These are phyloP conservation scores for Margaritifera margaritifera DNA, from an alignment of 2,888 invertebrate genomes.

Conservation along the genomic window DNA sequence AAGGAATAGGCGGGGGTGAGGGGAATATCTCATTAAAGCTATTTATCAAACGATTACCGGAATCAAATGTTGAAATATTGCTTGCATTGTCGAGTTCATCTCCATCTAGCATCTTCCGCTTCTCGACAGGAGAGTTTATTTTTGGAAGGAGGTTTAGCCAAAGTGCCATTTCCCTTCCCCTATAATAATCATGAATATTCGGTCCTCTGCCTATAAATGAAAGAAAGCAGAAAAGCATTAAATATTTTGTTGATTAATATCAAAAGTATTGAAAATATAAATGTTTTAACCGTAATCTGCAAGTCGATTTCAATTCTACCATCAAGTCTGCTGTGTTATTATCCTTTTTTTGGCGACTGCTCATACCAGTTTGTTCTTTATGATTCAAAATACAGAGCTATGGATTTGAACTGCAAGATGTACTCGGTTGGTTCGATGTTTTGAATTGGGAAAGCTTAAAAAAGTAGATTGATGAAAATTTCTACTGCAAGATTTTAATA, in stretches of 20 bases:
- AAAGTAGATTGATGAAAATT: too few relatives aligned
- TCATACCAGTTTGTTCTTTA: too few relatives aligned
- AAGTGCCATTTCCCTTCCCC: conserved; percentile 94
- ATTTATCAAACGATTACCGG: conserved; percentile 80
- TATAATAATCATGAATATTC: conserved; percentile 92
- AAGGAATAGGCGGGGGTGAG: conserved; percentile 64
- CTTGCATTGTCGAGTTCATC: conserved; percentile 88
- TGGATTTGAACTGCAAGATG: too few relatives aligned
- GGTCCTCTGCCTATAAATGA: conserved; percentile 86
- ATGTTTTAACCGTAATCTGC: too few relatives aligned
- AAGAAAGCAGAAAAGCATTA: conserved; percentile 12
- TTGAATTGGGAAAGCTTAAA: too few relatives aligned
- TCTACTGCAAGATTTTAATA: too few relatives aligned
- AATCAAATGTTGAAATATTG: conserved; percentile 91
- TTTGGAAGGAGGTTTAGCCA: conserved; percentile 97
- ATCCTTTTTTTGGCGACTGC: too few relatives aligned
- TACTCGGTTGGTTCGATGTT: too few relatives aligned
- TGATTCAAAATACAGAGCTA: too few relatives aligned
- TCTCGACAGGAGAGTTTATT: conserved; percentile 86
- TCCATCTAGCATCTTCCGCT: conserved; percentile 86
- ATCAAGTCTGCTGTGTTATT: too few relatives aligned
- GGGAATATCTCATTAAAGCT: conserved; percentile 45
- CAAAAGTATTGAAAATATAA: background rate
- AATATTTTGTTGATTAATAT: background rate
- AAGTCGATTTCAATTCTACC: too few relatives aligned